A percentile compares a stretch with the other conserved stretches of the same genome.
Evolutionary conservation across 2,888 invertebrate genomes (phyloP).

Genomic region (Eumerus sabulonum): DNA sequence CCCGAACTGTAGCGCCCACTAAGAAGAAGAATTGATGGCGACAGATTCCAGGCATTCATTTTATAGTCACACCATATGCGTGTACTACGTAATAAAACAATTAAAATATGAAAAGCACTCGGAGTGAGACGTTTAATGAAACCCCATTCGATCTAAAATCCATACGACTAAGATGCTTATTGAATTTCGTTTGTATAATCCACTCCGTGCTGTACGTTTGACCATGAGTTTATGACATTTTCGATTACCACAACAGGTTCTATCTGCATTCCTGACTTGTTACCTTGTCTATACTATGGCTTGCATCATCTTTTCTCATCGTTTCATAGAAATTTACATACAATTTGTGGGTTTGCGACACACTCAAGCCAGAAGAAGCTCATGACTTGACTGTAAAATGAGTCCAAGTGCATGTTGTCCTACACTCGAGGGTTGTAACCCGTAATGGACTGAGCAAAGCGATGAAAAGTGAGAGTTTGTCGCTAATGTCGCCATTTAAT

Average conservation of each 20-base stretch:
- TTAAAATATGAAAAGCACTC: too few relatives aligned
- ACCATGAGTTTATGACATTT: background rate
- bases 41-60: too few relatives aligned
- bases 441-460: background rate
- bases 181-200: background rate
- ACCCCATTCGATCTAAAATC: too few relatives aligned
- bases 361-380: conserved; percentile 2
- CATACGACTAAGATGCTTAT: background rate
- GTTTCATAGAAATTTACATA: conserved; percentile 13
- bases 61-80: too few relatives aligned
- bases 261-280: conserved; percentile 6
- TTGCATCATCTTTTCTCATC: conserved; percentile 39
- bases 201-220: background rate
- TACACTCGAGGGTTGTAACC: too few relatives aligned
- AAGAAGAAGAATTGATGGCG: too few relatives aligned
- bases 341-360: background rate
- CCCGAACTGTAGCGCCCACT: too few relatives aligned
- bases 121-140: too few relatives aligned
- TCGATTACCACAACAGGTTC: conserved; percentile 10
- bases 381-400: conserved; percentile 23
- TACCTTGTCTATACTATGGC: background rate
- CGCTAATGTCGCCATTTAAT: background rate
- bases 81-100: too few relatives aligned
- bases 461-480: conserved; percentile 37
- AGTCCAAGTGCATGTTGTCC: background rate